Base-by-base conservation (phyloP, 2,113 vertebrate genomes). In the Isichthys henryi region DNA sequence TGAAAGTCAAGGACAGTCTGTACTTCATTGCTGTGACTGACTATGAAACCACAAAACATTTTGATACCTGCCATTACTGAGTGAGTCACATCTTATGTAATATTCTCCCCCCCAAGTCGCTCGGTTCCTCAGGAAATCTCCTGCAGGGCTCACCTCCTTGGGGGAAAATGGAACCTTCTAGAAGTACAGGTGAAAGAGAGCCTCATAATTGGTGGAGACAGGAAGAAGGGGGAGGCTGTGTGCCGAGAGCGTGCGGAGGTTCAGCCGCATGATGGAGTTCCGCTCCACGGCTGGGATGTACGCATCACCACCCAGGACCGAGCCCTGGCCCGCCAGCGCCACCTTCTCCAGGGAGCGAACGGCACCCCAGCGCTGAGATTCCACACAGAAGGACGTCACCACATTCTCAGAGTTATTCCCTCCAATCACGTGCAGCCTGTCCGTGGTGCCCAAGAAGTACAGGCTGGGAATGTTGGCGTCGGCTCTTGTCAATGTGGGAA, bases 351-450 rank as follows among this genome's bases (percentile, higher is more conserved):
- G 92, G n/a, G 90, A 35, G 23, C 35, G 89, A 27, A 91, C 49
- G 2, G 89, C 86, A 27, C 93, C 95, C 96, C 96, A 97, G 88
- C 92, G 93, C 46, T 91, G 92, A 43, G 92, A 92, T 27, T 93
- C 88, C 52, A 87, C 90, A 86, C 93, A 94, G 91, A 96, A 96
- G 15, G 95, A 95, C 4, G 94, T 95, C 87, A 96, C 90, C 50
- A 96, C 88, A 39, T 94, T 96, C 85, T 94, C 93, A 3, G 89
- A 92, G 89, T 94, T 95, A 91, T 95, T 96, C 49, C 95, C 94
- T 70, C 96, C 96, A 88, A 96, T 94, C 89, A 97, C 94, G 50
- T 95, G 85, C 92, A 97, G 92, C 74, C 84, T 92, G 89, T 96
- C 94, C 0, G 93, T 91, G 70, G 94, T 93, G 27, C 96, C 95